Evolutionary conservation across 2,888 invertebrate species (phyloP), one percentile per base, ranked within the genome.

Genomic region (Lithophane socia): DNA sequence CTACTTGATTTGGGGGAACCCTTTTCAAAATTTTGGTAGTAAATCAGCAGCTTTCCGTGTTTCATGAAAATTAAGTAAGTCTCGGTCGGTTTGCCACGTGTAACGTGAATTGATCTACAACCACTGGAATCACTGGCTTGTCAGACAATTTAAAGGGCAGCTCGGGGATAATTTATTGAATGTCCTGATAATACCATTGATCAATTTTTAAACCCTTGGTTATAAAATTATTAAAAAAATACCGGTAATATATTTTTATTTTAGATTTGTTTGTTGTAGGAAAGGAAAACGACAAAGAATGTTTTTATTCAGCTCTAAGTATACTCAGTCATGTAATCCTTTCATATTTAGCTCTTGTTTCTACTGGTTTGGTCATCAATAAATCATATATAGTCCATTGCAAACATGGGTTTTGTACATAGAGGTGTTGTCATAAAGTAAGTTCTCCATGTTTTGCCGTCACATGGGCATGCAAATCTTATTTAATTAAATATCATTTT

Each of bases 31-130:
- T 64, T 5, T 47, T 63, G 65, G 47, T 37, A 61, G 60, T 81
- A 73, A 77, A 81, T 79, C 67, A 66, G 54, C 37, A 81, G 54
- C 3, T n/a, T 84, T 74, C 67, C 80, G 61, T 86, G 75, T 69
- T 63, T 54, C 60, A 76, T 60, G 69, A 75, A 65, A 77, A 75
- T 86, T 80, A 74, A 12, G 63, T 18, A 73, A 54, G 67, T 63
- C 44, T 29, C 58, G 24, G 60, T 66, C 18, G 63, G 18, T n/a
- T 63, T 29, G 21, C n/a, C 56, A 73, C 49, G 56, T 58, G 56
- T 21, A 71, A 56, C 24, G 13, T 9, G 37, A 58, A 70, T 60
- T 79, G 79, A 83, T 83, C 49, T 79, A 71, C 63, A 37, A 64
- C 29, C 16, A 49, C 9, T n/a, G 65, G n/a, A 13, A 54, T n/a